Conservation (phyloP, 1,140 invertebrate genomes). For the Trachymyrmex septentrionalis region DNA sequence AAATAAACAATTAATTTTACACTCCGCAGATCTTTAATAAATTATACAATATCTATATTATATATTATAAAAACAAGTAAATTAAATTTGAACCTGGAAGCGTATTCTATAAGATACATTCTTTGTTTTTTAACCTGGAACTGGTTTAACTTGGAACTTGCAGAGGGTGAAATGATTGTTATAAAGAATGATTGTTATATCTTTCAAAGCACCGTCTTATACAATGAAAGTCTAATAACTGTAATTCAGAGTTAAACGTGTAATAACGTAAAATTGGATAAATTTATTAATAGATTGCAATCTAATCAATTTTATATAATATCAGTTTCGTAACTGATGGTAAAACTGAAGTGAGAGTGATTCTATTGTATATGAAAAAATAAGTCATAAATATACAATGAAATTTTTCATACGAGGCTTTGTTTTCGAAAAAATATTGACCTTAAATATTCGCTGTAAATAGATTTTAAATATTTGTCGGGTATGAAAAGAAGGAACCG, state of each 20-base stretch:
- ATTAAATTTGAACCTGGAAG: not conserved
- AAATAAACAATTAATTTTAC: not conserved
- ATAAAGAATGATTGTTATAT: not conserved
- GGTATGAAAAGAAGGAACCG: slow-evolving; percentile 25
- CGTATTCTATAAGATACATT: not conserved
- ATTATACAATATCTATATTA: not conserved
- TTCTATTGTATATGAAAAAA: no score
- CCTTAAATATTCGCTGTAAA: not conserved
- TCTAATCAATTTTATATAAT: not conserved
- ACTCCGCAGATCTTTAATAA: not conserved
- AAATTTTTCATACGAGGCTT: no score
- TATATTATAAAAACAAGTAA: not conserved
- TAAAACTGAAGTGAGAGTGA: no score
- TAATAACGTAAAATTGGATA: not conserved
- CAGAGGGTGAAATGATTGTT: not conserved
- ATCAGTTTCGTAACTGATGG: no score
- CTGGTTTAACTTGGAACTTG: not conserved
- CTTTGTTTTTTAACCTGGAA: not conserved
- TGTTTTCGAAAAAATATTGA: no score
- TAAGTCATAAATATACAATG: no score
- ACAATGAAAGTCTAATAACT: not conserved
- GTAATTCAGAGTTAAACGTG: not conserved
- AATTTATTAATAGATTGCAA: slow-evolving; percentile 2
- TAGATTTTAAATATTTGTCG: not conserved
- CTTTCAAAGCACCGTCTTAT: not conserved